Evolutionary conservation across 2,888 invertebrate species (phyloP).

Genomic region (Pterobdella sp.): DNA sequence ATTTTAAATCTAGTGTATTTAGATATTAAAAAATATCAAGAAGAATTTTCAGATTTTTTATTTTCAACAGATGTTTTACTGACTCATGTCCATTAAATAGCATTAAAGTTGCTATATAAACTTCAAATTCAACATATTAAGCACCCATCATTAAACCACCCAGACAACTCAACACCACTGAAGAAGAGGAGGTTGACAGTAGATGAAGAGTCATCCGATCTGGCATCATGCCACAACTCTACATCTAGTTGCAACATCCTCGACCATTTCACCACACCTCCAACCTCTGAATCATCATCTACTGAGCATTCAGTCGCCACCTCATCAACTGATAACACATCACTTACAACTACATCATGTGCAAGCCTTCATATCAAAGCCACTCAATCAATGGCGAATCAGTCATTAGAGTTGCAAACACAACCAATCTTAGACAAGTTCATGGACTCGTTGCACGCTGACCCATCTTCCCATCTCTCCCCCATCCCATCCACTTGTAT

Average conservation of each 20-base stretch:
- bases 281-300: not conserved
- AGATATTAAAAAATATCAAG: not conserved
- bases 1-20: not conserved
- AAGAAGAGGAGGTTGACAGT: constrained; percentile 30
- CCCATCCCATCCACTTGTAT: not conserved
- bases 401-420: constrained; percentile 3
- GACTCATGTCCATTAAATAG: not conserved
- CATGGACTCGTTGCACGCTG: not conserved
- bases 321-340: not conserved
- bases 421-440: not conserved
- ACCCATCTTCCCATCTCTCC: not conserved
- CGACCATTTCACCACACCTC: constrained; percentile 4
- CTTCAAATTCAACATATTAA: not conserved
- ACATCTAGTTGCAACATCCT: not conserved
- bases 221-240: not conserved
- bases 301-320: not conserved
- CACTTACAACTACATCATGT: not conserved
- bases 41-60: not conserved
- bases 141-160: not conserved
- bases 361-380: not conserved
- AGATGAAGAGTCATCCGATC: constrained; percentile 14
- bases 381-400: not conserved
- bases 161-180: constrained; percentile 23
- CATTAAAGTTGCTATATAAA: not conserved
- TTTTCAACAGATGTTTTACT: not conserved